Percentiles rank a stretch among this genome's conserved stretches.
phyloP scores from a whole-genome alignment of 2,888 invertebrate genomes.

The Metopia argyrocephala region DNA sequence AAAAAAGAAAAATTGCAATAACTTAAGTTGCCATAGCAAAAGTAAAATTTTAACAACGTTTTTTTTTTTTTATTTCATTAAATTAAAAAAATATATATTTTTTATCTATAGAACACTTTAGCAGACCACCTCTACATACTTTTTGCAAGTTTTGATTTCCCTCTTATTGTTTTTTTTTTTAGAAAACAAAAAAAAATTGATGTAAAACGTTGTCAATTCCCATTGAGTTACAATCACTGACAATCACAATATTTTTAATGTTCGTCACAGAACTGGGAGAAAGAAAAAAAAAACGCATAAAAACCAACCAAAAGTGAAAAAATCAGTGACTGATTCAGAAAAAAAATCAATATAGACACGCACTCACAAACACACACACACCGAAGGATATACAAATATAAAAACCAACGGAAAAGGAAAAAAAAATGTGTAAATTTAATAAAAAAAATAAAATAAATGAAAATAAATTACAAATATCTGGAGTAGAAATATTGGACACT shows the following conservation, averaged over 20 bases:
- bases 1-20: slow-evolving; percentile 1
- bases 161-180: too few species aligned
- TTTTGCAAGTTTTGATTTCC: too few species aligned
- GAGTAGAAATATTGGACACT: slow-evolving; percentile 20
- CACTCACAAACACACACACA: neutral
- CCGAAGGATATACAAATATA: neutral
- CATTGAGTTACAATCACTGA: slow-evolving; percentile 47
- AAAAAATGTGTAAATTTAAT: neutral
- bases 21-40: slow-evolving; percentile 4
- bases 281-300: neutral
- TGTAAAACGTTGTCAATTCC: slow-evolving; percentile 34
- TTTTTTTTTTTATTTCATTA: neutral
- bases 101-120: slow-evolving; percentile 25
- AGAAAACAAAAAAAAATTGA: slow-evolving; percentile 6
- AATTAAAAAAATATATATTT: slow-evolving; percentile 24
- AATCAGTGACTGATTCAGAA: too few species aligned
- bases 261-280: neutral
- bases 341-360: neutral
- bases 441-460: slow-evolving; percentile 14
- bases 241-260: slow-evolving; percentile 54
- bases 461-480: slow-evolving; percentile 50
- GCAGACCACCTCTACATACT: neutral
- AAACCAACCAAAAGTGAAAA: neutral
- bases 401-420: neutral
- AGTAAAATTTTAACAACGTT: neutral